Percentiles rank a stretch among this genome's conserved stretches.
These are phyloP conservation scores for Hydrotaea diabolus DNA, from an alignment of 2,888 invertebrate genomes.

Conservation along the genomic window DNA sequence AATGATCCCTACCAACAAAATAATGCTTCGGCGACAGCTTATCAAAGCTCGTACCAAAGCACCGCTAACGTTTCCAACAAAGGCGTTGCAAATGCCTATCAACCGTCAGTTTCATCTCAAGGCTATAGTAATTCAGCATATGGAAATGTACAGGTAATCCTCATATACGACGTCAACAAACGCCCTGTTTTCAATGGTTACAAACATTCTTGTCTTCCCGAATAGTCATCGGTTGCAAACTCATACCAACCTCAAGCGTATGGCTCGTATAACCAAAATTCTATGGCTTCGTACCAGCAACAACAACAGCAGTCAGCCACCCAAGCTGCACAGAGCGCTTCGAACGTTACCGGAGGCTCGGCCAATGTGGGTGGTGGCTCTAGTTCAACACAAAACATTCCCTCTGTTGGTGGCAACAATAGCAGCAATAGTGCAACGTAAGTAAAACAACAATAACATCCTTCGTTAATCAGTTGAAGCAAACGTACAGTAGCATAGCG, in stretches of 20 bases:
- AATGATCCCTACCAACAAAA: conserved; percentile 80
- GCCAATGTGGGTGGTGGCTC: conserved; percentile 73
- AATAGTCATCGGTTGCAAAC: conserved; percentile 77
- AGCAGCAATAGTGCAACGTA: conserved; percentile 79
- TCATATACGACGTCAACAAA: not conserved
- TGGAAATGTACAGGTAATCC: conserved; percentile 77
- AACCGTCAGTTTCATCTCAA: conserved; percentile 76
- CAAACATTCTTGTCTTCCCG: conserved; percentile 8
- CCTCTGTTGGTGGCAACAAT: conserved; percentile 78
- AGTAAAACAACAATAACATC: conserved; percentile 51
- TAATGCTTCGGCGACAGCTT: conserved; percentile 72
- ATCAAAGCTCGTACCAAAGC: conserved; percentile 79
- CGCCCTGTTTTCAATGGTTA: not conserved
- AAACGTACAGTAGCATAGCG: too few species aligned
- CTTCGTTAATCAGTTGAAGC: not conserved
- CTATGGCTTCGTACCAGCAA: conserved; percentile 80
- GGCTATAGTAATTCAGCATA: conserved; percentile 79
- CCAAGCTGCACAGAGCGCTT: conserved; percentile 73
- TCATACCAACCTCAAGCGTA: conserved; percentile 80
- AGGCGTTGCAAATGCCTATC: conserved; percentile 75
- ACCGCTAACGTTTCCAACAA: conserved; percentile 75
- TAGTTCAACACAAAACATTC: conserved; percentile 80
- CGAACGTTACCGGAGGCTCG: conserved; percentile 72
- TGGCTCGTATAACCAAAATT: conserved; percentile 79
- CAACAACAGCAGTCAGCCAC: conserved; percentile 73